Base-by-base conservation (phyloP, 2,888 invertebrate species). In the Athalia cordata region DNA sequence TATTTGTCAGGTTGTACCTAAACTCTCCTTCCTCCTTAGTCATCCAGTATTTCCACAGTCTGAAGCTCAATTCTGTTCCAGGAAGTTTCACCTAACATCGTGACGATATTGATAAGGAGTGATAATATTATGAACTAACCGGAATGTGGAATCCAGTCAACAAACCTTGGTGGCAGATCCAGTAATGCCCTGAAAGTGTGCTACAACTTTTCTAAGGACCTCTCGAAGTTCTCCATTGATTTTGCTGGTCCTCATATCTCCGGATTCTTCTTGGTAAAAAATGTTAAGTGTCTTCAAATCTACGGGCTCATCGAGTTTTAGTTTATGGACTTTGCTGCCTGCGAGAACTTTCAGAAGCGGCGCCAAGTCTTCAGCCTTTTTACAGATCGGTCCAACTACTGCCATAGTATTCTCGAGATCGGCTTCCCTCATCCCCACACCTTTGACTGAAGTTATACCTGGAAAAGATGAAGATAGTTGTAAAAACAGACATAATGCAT, bases 371-470 rank as follows among this genome's bases (percentile, higher is more conserved):
- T 92, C 92, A 15, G 95, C 94, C 88, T 94, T 94, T 68, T 95
- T 93, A 79, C 95, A 93, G 89, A 98, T 93, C 64, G 98, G 97
- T 0, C 99, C 98, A 0, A 94, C 94, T 15, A 94, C 93, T 0
- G 97, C 95, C 94, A 98, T 97, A 0, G 96, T 94, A 3, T 93
- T 91, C n/a, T 92, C 50, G 67, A 79, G 86, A 78, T 86, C 85
- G 45, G 95, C 94, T 0, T 93, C 93, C 77, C 96, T 92, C 62
- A 95, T 93, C 0, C 95, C 93, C 81, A 92, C 86, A 47, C 94
- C 94, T 80, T 91, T 91, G 72, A 93, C 89, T 3, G 93, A 91
- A 8, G 93, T 94, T 29, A 96, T 93, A 0, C 96, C 94, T 94
- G 82, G 50, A 67, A 49, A 29, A 13, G 47, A 78, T 86, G 9